phyloP scores from a whole-genome alignment of 2,888 invertebrate genomes.

The Tetrapedia diversipes region DNA sequence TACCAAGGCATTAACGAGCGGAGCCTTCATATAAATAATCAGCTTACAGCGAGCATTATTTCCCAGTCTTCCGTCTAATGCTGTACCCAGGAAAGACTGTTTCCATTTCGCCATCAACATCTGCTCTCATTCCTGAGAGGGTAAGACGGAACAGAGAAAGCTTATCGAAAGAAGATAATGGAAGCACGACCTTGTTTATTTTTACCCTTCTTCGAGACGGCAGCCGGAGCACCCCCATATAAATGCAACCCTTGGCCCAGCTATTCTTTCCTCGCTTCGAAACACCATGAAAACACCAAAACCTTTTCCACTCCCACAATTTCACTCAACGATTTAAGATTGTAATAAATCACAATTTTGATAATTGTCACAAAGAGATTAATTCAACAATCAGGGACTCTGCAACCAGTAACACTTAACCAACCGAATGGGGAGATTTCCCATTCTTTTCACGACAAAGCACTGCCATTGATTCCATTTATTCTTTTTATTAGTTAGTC shows the following conservation, averaged over 20 bases:
- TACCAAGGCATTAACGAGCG: slow-evolving; percentile 7
- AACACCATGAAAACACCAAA: slow-evolving; percentile 54
- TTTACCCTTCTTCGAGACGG: slow-evolving; percentile 49
- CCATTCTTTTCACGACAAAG: no score
- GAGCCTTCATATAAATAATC: slow-evolving; percentile 28
- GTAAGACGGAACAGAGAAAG: slow-evolving; percentile 5
- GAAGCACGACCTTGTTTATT: slow-evolving; percentile 70
- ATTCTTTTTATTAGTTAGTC: no score
- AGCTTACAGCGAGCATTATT: slow-evolving; percentile 16
- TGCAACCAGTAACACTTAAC: no score
- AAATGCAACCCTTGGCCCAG: slow-evolving; percentile 74
- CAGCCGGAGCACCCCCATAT: slow-evolving; percentile 65
- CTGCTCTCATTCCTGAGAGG: slow-evolving; percentile 2
- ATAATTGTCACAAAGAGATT: no score
- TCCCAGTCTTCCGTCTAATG: background rate
- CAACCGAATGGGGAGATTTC: no score
- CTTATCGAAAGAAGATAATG: slow-evolving; percentile 67
- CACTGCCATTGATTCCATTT: no score
- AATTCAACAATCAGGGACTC: no score
- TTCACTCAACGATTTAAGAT: no score
- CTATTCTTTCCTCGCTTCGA: slow-evolving; percentile 16
- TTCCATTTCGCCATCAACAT: slow-evolving; percentile 28
- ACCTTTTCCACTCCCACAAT: slow-evolving; percentile 52
- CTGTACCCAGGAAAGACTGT: background rate
- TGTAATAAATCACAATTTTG: no score